phyloP scores from a whole-genome alignment of 2,113 vertebrate species.

The Pelodiscus sinensis region DNA sequence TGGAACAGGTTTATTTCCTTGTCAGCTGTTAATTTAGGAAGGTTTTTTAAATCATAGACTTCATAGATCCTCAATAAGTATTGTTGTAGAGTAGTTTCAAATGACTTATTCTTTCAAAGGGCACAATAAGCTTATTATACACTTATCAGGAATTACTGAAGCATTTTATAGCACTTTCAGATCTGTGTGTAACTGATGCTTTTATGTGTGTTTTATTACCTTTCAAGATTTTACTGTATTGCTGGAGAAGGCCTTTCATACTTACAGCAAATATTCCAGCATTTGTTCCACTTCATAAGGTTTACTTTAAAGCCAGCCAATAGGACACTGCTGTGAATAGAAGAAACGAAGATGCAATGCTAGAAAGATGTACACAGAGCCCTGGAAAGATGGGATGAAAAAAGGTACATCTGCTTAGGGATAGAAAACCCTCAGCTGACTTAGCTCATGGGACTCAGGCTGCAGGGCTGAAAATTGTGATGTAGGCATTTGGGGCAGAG shows the following conservation, averaged over 20 bases:
- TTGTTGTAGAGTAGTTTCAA: background rate
- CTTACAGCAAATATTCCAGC: background rate
- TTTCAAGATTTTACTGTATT: background rate
- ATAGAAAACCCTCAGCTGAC: background rate
- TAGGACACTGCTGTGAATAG: constrained; percentile 1
- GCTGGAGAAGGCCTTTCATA: constrained; percentile 4
- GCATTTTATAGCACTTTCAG: constrained; percentile 20
- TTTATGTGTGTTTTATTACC: constrained; percentile 45
- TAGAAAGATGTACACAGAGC: background rate
- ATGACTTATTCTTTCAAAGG: constrained; percentile 35
- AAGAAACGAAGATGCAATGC: background rate
- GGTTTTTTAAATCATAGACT: background rate
- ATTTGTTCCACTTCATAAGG: constrained; percentile 30
- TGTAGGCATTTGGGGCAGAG: no score
- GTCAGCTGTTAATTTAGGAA: background rate
- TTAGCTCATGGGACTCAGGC: no score
- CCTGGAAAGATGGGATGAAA: background rate
- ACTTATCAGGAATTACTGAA: rapidly evolving
- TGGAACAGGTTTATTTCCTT: background rate
- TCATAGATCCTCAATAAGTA: background rate
- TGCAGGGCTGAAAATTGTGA: no score
- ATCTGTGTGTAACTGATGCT: background rate
- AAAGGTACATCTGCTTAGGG: background rate
- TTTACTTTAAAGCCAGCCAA: constrained; percentile 5
- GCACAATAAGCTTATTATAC: background rate